phyloP scores from a whole-genome alignment of 1,140 invertebrate genomes.

The Nautilus pompilius region DNA sequence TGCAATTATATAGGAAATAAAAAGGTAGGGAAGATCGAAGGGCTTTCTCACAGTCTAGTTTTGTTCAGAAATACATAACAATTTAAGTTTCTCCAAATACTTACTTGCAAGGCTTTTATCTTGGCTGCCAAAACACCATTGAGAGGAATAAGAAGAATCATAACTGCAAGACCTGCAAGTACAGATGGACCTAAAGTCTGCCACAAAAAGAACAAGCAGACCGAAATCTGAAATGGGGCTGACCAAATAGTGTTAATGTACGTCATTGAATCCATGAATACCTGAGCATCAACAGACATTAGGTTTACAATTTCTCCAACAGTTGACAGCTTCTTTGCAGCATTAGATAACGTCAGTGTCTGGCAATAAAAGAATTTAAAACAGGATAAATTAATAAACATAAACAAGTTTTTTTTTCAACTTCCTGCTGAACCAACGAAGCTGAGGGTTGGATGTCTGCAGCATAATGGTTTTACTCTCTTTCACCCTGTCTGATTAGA shows the following conservation, averaged over 20 bases:
- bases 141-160: conserved; percentile 60
- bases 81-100: too few relatives aligned
- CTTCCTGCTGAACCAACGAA: too few relatives aligned
- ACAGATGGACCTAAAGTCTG: conserved; percentile 62
- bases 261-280: conserved; percentile 57
- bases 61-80: too few relatives aligned
- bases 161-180: conserved; percentile 54
- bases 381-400: not conserved
- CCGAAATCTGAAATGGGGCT: conserved; percentile 83
- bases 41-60: too few relatives aligned
- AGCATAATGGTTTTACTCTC: too few relatives aligned
- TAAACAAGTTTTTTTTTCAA: too few relatives aligned
- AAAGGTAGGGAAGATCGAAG: too few relatives aligned
- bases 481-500: too few relatives aligned
- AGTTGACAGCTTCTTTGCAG: conserved; percentile 55
- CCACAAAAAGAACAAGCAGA: conserved; percentile 90
- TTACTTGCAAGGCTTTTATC: conserved; percentile 62
- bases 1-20: too few relatives aligned
- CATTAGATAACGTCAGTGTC: conserved; percentile 44
- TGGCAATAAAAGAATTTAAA: conserved; percentile 13
- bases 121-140: conserved; percentile 86
- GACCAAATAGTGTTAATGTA: conserved; percentile 98
- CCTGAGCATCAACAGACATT: conserved; percentile 61
- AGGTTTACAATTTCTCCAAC: conserved; percentile 65
- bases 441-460: too few relatives aligned